Evolutionary conservation across 2,888 invertebrate genomes (phyloP), one percentile per base, ranked within the genome.

Genomic region (Bursaphelenchus okinawaensis): DNA sequence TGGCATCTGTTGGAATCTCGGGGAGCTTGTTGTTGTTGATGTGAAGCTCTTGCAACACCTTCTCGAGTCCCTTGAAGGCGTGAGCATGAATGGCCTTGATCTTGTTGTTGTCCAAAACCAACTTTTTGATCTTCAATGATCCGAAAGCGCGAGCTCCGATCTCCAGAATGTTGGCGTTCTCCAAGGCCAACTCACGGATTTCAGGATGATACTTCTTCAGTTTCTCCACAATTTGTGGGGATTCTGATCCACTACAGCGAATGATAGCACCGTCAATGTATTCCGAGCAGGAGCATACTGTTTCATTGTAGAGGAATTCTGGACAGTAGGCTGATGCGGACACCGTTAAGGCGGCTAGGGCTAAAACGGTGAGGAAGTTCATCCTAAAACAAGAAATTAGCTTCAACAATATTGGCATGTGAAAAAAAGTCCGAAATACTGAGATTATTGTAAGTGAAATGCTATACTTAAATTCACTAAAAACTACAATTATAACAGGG

Each of bases 41-140:
- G 83, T 92, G 92, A 51, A 93, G 86, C 83, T 90, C 92, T 82
- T 89, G 89, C 55, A 93, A 74, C 4, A 88, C 87, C 23, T 86
- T 86, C 75, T 92, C 92, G 83, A 93, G 90, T 0, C 92, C 92
- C 7, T 69, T 68, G 72, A 84, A 84, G 3, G 84, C 84, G 54
- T 82, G 70, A 23, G 70, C 67, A 23, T 83, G 79, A 50, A 84
- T 75, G 8, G 62, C 65, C 20, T 69, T 69, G 52, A 84, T 79
- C 2, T 79, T 68, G 55, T 83, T 83, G 63, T 83, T 77, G 64
- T 83, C 78, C 27, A 84, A 65, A 54, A 80, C 80, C 6, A 84
- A 74, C 61, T 80, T 82, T 65, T 82, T 78, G 63, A 84, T 79
- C 29, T 82, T 70, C 56, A 83, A 71, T 52, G 79, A 79, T 75